phyloP scores from a whole-genome alignment of 2,113 vertebrate species.

The Rana temporaria region DNA sequence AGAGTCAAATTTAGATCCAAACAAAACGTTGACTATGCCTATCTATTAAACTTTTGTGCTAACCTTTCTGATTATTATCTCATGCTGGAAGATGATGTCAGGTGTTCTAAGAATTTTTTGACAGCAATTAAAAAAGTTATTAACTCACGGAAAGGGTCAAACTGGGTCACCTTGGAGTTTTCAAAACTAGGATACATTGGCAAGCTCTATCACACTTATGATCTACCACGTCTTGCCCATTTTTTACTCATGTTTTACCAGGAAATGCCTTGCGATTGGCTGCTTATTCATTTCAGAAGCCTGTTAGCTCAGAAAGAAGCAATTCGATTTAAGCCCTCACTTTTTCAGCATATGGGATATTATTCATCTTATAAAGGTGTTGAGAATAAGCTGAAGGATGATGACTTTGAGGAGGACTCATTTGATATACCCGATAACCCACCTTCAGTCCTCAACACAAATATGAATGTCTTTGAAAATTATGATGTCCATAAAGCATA shows the following conservation, averaged over 20 bases:
- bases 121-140: conserved; percentile 97
- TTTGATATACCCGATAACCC: conserved; percentile 97
- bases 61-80: conserved; percentile 98
- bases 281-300: conserved; percentile 92
- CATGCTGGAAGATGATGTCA: conserved; percentile 97
- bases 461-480: conserved; percentile 96
- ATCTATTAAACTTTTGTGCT: conserved; percentile 92
- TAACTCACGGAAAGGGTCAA: conserved; percentile 90
- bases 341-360: conserved; percentile 98
- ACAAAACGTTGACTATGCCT: conserved; percentile 94
- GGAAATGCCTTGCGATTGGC: conserved; percentile 98
- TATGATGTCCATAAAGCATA: conserved; percentile 94
- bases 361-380: conserved; percentile 96
- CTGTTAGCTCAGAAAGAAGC: conserved; percentile 93
- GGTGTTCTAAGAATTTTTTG: conserved; percentile 94
- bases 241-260: conserved; percentile 99
- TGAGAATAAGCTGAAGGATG: conserved; percentile 97
- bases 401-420: conserved; percentile 96
- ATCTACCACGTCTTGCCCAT: conserved; percentile 90
- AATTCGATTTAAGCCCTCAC: conserved; percentile 95
- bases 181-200: conserved; percentile 98
- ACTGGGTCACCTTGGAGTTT: conserved; percentile 98
- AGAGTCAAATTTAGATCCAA: conserved; percentile 96
- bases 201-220: conserved; percentile 89
- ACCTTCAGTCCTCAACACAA: conserved; percentile 88